phyloP scores from a whole-genome alignment of 2,797 vertebrate species.

The Falco berigora region DNA sequence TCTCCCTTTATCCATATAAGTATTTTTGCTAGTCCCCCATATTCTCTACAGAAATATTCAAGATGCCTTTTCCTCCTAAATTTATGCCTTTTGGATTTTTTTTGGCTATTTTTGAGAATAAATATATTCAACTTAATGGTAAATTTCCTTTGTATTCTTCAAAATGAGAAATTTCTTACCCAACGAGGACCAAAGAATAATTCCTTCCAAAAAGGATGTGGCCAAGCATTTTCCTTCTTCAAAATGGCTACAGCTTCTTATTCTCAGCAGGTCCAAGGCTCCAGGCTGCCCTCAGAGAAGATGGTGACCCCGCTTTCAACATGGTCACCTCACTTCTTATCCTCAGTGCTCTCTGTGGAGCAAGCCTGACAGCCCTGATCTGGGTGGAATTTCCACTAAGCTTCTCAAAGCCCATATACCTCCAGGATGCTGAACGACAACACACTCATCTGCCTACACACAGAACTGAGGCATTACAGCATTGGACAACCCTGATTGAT shows the following conservation, averaged over 20 bases:
- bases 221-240: background rate
- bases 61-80: background rate
- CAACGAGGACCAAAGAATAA: background rate
- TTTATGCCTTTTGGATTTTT: background rate
- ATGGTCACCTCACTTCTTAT: conserved; percentile 6
- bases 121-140: background rate
- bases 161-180: background rate
- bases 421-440: conserved; percentile 21
- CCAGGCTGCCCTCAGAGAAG: conserved; percentile 20
- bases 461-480: conserved; percentile 29
- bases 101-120: background rate
- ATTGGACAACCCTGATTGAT: conserved; percentile 58
- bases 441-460: conserved; percentile 60
- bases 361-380: background rate
- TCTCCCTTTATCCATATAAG: background rate
- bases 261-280: background rate
- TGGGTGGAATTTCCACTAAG: conserved; percentile 32
- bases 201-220: background rate
- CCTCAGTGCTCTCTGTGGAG: background rate
- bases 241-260: background rate
- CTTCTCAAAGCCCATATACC: conserved; percentile 11
- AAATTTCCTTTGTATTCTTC: background rate
- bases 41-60: background rate
- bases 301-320: conserved; percentile 27
- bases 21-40: background rate